Evolutionary conservation across 2,888 invertebrate genomes (phyloP).

Genomic region (Tanytarsus gracilentus): DNA sequence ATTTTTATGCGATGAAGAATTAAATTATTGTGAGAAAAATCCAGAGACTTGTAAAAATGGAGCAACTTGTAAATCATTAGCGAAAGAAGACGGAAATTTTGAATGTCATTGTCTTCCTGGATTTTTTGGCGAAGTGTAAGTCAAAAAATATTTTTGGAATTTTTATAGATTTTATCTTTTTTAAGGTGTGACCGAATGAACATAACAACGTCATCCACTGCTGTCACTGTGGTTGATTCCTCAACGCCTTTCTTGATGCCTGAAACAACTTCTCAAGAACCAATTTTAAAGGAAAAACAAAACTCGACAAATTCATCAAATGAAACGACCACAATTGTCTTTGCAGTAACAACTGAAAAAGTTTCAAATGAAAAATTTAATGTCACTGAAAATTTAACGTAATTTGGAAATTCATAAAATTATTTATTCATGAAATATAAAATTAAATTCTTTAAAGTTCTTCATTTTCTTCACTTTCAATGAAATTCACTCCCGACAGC

Average conservation of each 20-base stretch:
- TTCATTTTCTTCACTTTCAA: no score
- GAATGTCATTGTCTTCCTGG: slow-evolving; percentile 68
- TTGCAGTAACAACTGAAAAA: no score
- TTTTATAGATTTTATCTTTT: neutral
- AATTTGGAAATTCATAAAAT: no score
- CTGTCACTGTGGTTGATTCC: no score
- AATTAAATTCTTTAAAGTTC: no score
- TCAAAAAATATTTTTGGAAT: neutral
- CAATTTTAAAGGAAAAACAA: slow-evolving; percentile 23
- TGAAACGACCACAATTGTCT: neutral
- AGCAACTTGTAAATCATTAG: slow-evolving; percentile 69
- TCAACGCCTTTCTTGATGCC: no score
- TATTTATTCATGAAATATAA: no score
- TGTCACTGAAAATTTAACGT: no score
- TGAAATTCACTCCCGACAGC: no score
- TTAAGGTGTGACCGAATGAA: slow-evolving; percentile 21
- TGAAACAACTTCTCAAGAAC: slow-evolving; percentile 21
- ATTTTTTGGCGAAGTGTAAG: slow-evolving; percentile 52
- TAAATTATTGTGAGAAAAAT: slow-evolving; percentile 76
- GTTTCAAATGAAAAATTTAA: no score
- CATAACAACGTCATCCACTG: slow-evolving; percentile 20
- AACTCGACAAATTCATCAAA: slow-evolving; percentile 20
- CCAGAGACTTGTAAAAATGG: slow-evolving; percentile 66
- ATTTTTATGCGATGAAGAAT: slow-evolving; percentile 81
- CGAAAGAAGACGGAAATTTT: slow-evolving; percentile 66